Percentiles rank a stretch among this genome's conserved stretches.
These are phyloP conservation scores for Drosophila prosaltans DNA, from an alignment of 1,140 invertebrate species.

Conservation along the genomic window DNA sequence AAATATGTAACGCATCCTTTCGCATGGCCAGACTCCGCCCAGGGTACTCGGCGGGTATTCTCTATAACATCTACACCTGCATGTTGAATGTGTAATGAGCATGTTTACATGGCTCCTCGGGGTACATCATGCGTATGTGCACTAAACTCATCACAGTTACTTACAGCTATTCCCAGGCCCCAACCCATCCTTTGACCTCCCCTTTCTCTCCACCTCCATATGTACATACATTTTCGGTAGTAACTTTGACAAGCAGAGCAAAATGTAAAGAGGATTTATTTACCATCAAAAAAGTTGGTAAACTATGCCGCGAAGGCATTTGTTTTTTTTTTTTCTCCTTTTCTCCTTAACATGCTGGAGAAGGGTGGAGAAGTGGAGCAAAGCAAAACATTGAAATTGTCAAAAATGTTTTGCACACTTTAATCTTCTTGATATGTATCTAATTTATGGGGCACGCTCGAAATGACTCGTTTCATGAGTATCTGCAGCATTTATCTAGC, in stretches of 20 bases:
- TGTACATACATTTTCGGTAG: conserved; percentile 11
- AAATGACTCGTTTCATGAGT: conserved; percentile 15
- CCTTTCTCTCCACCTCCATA: no score
- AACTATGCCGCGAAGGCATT: conserved; percentile 17
- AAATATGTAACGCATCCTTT: conserved; percentile 57
- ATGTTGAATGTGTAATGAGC: conserved; percentile 63
- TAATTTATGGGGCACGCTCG: conserved; percentile 55
- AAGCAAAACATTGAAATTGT: conserved; percentile 40
- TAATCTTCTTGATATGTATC: conserved; percentile 40
- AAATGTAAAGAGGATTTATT: conserved; percentile 11
- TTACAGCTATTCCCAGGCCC: background rate
- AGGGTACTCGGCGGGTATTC: conserved; percentile 2
- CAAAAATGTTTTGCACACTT: conserved; percentile 54
- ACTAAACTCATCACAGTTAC: conserved; percentile 73
- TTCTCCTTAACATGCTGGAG: no score
- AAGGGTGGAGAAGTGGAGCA: no score
- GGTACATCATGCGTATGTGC: conserved; percentile 30
- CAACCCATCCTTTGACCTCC: background rate
- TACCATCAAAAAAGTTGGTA: conserved; percentile 10
- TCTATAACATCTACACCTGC: conserved; percentile 46
- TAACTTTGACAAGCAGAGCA: conserved; percentile 21
- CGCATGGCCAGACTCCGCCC: conserved; percentile 38
- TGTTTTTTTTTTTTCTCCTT: background rate
- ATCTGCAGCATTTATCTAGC: conserved; percentile 63
- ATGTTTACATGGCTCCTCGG: conserved; percentile 54